Base-by-base conservation (phyloP, 2,113 vertebrate genomes). In the Gobio gobio region DNA sequence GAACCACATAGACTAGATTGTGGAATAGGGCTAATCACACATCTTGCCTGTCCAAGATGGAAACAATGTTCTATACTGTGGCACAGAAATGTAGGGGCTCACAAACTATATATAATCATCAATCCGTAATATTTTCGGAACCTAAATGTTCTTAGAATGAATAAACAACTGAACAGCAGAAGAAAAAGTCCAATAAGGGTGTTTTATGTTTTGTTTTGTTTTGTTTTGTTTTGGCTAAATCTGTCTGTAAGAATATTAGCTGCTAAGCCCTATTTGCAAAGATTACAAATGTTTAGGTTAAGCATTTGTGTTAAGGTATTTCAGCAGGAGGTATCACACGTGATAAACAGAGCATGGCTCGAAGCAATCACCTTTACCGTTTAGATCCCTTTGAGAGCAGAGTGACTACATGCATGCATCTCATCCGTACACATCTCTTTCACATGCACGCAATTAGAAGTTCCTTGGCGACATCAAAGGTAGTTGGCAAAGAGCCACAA, bases 301-400 rank as follows among this genome's bases (percentile, higher is more conserved):
- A 43, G 5, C 20, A 73, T 73, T 73, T 12, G 12, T 70, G 33
- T 36, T 29, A 22, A 40, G 33, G 36, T 73, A 75, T 24, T 74
- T 74, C 6, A 68, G 66, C 9, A 70, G 22, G 49, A 58, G 10
- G n/a, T n/a, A n/a, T 22, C 33, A 56, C 33, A 56, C 2, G 51
- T 10, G 43, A 47, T 70, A 82, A 82, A 82, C 79, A 81, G 78
- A 68, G 45, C 78, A 68, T 66, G 61, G n/a, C 40, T 81, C 49
- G 66, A 14, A 64, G 16, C 29, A 40, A 56, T n/a, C 49, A 22
- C 51, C 76, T 45, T 70, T 68, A n/a, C 26, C 10, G 18, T 54
- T 82, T 26, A 33, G 20, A 82, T 82, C 5, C 26, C 49, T 70
- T 70, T 56, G 47, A 56, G 45, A 82, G 7, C 12, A 3, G 26